Base-by-base conservation (phyloP, 2,113 vertebrate species). In the Calidris pygmaea region DNA sequence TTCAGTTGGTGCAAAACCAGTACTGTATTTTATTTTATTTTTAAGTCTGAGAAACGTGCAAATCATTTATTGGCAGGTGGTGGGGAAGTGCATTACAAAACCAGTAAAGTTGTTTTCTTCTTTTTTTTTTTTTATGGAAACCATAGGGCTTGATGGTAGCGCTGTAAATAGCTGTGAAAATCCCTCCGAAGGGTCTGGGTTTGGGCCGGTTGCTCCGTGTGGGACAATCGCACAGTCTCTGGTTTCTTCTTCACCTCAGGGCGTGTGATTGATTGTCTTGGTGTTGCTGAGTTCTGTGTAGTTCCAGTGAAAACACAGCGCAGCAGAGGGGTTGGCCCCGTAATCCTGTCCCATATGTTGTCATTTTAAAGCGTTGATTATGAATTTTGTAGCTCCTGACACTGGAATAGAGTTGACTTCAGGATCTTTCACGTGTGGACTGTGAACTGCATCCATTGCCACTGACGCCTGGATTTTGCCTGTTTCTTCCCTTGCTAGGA, bases 251-350 rank as follows among this genome's bases (percentile, higher is more conserved):
- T 58, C 3, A 24, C 56, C 68, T 63, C 84, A 2, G 1, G 0
- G 16, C 1, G 17, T 2, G 34, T 1, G 12, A 12, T 17, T 1
- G 12, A 12, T 17, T 3, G 16, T 1, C 23, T 6, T 0, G 1
- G 43, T 9, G 47, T 4, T 17, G 60, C 72, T 1, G 58, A 12
- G 30, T 30, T 30, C 17, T 11, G 30, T 1, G 4, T 1, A 6
- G 32, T 9, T 62, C 26, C 15, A 8, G 3, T 21, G 48, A 9
- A 27, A 74, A 11, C 15, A 3, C 9, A 14, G 55, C 14, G 41
- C 12, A 15, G 53, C 15, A 4, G 45, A 13, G 56, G 32, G 16
- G 23, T 2, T 8, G 78, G 27, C 20, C 78, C 52, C 6, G 0
- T 7, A 7, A 14, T 8, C 63, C 74, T 32, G 10, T 6, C 14